phyloP scores from a whole-genome alignment of 2,113 vertebrate genomes.

The Microtus ochrogaster region DNA sequence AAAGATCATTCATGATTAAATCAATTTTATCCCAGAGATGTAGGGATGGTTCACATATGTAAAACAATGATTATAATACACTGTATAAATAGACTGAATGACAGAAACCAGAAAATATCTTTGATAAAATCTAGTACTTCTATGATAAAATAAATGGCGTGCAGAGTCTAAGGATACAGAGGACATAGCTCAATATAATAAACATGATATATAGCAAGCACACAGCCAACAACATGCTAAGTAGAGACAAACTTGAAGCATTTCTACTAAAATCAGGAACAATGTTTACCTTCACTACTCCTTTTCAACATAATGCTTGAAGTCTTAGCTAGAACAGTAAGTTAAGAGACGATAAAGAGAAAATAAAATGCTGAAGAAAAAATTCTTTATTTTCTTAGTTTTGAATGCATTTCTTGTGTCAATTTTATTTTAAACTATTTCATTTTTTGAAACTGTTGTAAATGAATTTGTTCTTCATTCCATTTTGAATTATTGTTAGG shows the following conservation, averaged over 20 bases:
- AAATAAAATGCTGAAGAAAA: background rate
- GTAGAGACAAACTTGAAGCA: background rate
- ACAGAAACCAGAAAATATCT: background rate
- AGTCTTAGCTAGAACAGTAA: background rate
- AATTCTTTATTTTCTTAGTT: background rate
- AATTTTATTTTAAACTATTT: constrained; percentile 31
- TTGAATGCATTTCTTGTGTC: background rate
- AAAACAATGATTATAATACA: background rate
- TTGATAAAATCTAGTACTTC: background rate
- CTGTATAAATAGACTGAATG: background rate
- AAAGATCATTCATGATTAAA: background rate
- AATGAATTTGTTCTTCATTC: background rate
- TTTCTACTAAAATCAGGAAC: background rate
- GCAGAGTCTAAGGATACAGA: background rate
- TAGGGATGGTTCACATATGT: background rate
- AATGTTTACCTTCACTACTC: background rate
- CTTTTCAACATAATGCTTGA: background rate
- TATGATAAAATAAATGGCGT: background rate
- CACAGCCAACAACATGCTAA: background rate
- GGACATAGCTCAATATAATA: background rate
- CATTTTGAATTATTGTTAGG: background rate
- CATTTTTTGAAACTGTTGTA: background rate
- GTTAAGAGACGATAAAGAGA: background rate
- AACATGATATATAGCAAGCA: background rate
- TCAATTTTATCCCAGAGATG: background rate